Conservation (phyloP, 1,140 invertebrate genomes). For the Laodelphax striatellus region DNA sequence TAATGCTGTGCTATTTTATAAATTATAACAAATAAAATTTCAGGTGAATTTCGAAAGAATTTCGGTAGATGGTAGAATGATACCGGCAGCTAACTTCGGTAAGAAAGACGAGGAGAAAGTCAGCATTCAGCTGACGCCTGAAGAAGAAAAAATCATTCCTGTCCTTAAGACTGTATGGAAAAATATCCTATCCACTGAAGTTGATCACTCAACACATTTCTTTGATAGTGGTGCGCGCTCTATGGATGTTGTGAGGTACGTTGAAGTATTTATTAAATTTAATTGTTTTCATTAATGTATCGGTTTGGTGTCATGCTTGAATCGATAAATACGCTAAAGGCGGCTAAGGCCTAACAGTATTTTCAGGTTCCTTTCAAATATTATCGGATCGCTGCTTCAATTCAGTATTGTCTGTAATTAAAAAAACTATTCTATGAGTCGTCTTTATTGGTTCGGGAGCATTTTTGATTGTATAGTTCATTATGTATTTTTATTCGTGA, state of each 20-base stretch:
- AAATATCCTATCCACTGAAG: slow-evolving; percentile 64
- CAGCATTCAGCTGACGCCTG: slow-evolving; percentile 56
- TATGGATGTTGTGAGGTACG: slow-evolving; percentile 84
- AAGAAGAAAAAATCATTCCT: slow-evolving; percentile 56
- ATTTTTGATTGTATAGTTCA: no score
- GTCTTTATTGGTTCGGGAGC: no score
- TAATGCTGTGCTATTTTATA: no score
- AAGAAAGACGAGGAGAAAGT: slow-evolving; percentile 42
- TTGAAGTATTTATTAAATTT: background rate
- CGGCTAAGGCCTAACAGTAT: no score
- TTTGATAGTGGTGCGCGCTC: slow-evolving; percentile 85
- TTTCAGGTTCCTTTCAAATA: no score
- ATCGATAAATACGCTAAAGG: no score
- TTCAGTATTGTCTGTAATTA: no score
- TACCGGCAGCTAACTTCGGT: slow-evolving; percentile 71
- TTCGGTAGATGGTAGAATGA: slow-evolving; percentile 68
- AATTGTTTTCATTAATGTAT: no score
- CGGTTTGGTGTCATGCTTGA: no score
- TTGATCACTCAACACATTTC: slow-evolving; percentile 78
- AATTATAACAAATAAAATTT: slow-evolving; percentile 2
- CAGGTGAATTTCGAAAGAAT: slow-evolving; percentile 57
- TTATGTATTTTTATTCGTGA: no score
- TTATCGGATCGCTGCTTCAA: no score
- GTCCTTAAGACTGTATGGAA: slow-evolving; percentile 63
- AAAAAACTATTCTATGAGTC: no score